Conservation (phyloP, 2,797 vertebrate genomes). For the Sebastes hopkinsi region DNA sequence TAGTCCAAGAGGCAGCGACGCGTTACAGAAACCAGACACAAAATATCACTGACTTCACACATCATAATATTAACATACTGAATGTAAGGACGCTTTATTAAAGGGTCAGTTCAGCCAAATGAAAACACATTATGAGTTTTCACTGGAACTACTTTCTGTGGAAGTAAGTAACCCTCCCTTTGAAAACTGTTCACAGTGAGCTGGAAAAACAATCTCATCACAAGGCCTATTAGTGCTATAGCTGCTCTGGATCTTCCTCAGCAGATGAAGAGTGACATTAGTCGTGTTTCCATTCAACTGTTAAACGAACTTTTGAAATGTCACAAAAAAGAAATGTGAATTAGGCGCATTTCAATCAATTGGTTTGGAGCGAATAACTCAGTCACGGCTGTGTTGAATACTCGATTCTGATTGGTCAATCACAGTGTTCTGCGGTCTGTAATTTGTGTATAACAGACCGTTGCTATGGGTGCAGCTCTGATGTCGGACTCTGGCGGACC, state of each 20-base stretch:
- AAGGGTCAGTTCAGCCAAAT: neutral
- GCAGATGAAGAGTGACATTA: neutral
- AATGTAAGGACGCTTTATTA: neutral
- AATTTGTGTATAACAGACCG: no score
- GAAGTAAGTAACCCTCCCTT: neutral
- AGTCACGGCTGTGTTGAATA: no score
- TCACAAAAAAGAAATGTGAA: no score
- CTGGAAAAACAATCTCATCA: neutral
- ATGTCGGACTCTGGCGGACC: no score
- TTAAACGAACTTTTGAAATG: no score
- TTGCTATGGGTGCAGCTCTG: no score
- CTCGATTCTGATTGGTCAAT: no score
- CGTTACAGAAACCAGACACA: constrained; percentile 38
- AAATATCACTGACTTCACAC: constrained; percentile 20
- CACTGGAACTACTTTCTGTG: neutral
- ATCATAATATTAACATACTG: constrained; percentile 45
- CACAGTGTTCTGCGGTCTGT: no score
- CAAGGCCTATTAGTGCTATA: neutral
- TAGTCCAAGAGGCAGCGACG: neutral
- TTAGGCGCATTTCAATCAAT: no score
- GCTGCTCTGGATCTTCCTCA: neutral
- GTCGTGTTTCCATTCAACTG: no score
- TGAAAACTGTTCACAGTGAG: neutral
- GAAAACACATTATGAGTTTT: neutral
- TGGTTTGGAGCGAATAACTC: no score